Conservation (phyloP, 2,888 invertebrate genomes). For the Frankliniella fusca region DNA sequence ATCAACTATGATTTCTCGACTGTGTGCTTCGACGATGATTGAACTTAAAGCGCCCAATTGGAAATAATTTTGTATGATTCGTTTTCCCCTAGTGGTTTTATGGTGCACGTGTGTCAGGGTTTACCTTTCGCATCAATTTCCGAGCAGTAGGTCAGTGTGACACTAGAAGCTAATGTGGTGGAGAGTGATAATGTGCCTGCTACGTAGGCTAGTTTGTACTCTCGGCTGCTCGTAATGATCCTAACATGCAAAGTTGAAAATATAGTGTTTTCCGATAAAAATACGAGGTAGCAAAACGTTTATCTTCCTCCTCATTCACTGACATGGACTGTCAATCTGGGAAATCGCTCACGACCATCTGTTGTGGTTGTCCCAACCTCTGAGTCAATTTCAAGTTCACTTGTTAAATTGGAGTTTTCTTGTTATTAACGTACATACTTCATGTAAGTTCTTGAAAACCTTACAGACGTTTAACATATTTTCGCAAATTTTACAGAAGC, state of each 20-base stretch:
- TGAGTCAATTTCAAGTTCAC: neutral
- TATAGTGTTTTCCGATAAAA: neutral
- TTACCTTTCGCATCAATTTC: neutral
- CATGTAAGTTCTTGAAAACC: too few species aligned
- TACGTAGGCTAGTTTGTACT: neutral
- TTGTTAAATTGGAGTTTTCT: too few species aligned
- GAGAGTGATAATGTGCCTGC: neutral
- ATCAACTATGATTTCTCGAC: conserved; percentile 23
- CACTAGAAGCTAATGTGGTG: neutral
- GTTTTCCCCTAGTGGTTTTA: neutral
- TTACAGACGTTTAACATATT: too few species aligned
- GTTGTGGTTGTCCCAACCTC: neutral
- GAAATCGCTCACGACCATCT: neutral
- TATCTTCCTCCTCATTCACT: neutral
- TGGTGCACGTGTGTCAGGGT: neutral
- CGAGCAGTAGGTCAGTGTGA: conserved; percentile 11
- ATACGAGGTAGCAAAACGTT: neutral
- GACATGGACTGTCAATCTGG: neutral
- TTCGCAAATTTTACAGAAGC: too few species aligned
- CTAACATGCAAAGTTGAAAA: neutral
- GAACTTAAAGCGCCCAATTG: neutral
- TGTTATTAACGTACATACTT: too few species aligned
- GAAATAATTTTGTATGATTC: neutral
- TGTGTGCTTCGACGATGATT: conserved; percentile 17
- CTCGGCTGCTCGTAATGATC: neutral